A percentile compares a stretch with the other conserved stretches of the same genome.
Conservation (phyloP, 2,888 invertebrate species). For the Colostygia pectinataria region DNA sequence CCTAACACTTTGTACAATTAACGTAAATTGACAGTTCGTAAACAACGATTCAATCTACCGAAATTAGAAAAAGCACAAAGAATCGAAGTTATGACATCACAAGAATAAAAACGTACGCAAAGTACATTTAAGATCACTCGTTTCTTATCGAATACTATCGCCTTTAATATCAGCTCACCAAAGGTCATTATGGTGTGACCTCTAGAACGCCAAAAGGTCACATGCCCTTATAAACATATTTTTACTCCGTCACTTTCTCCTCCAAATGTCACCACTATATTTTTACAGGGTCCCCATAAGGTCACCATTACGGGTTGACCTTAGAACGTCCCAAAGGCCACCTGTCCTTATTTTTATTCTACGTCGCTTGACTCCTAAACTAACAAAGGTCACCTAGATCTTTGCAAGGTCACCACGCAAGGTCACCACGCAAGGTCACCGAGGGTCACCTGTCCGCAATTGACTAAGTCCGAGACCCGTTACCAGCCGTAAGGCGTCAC, state of each 20-base stretch:
- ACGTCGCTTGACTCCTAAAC: too few relatives aligned
- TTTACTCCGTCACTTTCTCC: background rate
- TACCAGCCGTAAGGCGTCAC: slow-evolving; percentile 6
- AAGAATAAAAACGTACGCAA: slow-evolving; percentile 23
- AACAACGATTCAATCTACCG: slow-evolving; percentile 34
- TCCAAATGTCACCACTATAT: background rate
- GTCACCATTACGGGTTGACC: background rate
- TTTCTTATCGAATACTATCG: slow-evolving; percentile 24
- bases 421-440: slow-evolving; percentile 14
- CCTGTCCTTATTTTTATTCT: too few relatives aligned
- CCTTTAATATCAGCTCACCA: slow-evolving; percentile 10
- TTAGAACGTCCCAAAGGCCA: too few relatives aligned
- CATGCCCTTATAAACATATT: background rate
- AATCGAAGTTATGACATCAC: slow-evolving; percentile 22
- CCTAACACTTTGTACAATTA: slow-evolving; percentile 47
- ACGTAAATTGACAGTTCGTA: slow-evolving; percentile 44
- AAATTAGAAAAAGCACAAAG: slow-evolving; percentile 19
- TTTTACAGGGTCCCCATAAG: background rate
- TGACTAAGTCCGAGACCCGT: slow-evolving; percentile 37
- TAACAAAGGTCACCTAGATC: too few relatives aligned
- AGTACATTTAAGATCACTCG: slow-evolving; percentile 32
- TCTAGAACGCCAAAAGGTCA: slow-evolving; percentile 1
- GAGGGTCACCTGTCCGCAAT: slow-evolving; percentile 31
- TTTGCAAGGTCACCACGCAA: slow-evolving; percentile 1
- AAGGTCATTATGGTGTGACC: slow-evolving; percentile 7